Evolutionary conservation across 2,888 invertebrate species (phyloP), one percentile per base, ranked within the genome.

Genomic region (Cosmia trapezina): DNA sequence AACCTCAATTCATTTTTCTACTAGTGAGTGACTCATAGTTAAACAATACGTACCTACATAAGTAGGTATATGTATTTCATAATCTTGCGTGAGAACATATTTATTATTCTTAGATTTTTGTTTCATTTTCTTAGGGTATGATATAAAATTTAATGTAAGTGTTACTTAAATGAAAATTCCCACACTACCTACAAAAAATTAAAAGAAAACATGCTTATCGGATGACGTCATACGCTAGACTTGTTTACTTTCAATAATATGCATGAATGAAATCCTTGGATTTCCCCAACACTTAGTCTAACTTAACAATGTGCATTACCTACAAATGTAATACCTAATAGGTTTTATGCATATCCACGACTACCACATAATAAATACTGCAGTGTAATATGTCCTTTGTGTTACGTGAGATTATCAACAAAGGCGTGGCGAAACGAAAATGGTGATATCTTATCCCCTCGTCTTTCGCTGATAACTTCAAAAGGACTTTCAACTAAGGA

Each of bases 181-280:
- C 73, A 56, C 56, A 70, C 53, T 63, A 47, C 56, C 51, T 54
- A 59, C 45, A 62, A 73, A 83, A 54, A 76, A 65, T 45, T 5
- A 37, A 41, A 78, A 74, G 69, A 76, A 79, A 86, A 82, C 57
- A 54, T 53, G 28, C 64, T 54, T 72, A 66, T 68, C 66, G n/a
- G 72, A 64, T 64, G 78, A 87, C 87, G 87, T 87, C 87, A 89
- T 74, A 78, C 89, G 84, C 90, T 66, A 93, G 82, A 88, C 88
- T 89, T 92, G 90, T 93, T 94, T 92, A 89, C 90, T 91, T 91
- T 90, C 87, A 89, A 89, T 87, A 85, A 28, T 1, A 3, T 90
- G 88, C 87, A 92, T 94, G 92, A 94, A 94, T 94, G 93, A 92
- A 94, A 92, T 89, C 91, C 92, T 93, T 91, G 93, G 93, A 89